Percentiles rank a stretch among this genome's conserved stretches.
Conservation (phyloP, 2,113 vertebrate species). For the Echinops telfairi region DNA sequence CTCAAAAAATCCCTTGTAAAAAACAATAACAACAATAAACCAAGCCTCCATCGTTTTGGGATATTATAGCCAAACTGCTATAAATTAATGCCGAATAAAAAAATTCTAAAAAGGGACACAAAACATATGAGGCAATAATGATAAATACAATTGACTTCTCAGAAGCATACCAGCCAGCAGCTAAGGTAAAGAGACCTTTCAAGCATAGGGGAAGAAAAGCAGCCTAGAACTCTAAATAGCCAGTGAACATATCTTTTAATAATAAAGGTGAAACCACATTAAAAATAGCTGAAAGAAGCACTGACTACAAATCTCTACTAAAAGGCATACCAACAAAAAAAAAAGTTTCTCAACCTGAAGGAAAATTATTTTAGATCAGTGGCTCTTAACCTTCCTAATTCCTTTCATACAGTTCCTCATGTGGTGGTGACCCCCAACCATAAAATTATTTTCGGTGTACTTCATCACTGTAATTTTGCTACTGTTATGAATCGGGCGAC, state of each 20-base stretch:
- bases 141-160: neutral
- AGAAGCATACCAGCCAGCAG: neutral
- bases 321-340: constrained; percentile 2
- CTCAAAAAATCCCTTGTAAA: constrained; percentile 42
- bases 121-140: neutral
- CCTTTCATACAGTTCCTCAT: too few relatives aligned
- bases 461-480: too few relatives aligned
- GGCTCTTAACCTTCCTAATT: too few relatives aligned
- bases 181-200: neutral
- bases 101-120: neutral
- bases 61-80: constrained; percentile 26
- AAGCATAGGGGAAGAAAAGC: neutral
- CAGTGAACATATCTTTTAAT: constrained; percentile 5
- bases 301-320: neutral
- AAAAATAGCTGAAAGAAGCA: constrained; percentile 20
- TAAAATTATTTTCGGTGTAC: too few relatives aligned
- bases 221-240: neutral
- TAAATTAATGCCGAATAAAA: neutral
- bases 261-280: constrained; percentile 30
- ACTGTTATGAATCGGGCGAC: too few relatives aligned
- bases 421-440: too few relatives aligned
- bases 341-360: constrained; percentile 1
- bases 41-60: neutral
- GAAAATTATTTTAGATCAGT: neutral
- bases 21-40: neutral